Conservation (phyloP, 2,888 invertebrate genomes). For the Parnassius smintheus region DNA sequence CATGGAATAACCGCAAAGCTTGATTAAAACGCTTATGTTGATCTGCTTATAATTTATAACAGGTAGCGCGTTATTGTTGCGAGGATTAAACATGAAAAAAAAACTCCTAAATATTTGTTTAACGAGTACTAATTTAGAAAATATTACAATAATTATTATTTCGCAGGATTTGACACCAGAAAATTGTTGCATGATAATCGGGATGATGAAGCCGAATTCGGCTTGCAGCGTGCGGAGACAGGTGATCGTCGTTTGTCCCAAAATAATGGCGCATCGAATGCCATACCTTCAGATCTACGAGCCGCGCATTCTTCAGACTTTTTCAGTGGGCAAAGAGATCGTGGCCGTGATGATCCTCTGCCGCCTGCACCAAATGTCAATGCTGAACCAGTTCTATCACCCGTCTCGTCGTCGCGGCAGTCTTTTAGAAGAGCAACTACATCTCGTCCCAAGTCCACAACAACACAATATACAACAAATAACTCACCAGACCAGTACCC, state of each 20-base stretch:
- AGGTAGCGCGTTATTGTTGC: no score
- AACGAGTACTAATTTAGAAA: no score
- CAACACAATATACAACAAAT: conserved; percentile 44
- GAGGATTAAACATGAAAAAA: no score
- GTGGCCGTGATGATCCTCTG: conserved; percentile 65
- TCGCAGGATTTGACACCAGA: conserved; percentile 83
- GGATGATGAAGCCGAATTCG: conserved; percentile 87
- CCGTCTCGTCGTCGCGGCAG: conserved; percentile 43
- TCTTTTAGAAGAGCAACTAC: conserved; percentile 69
- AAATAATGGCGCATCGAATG: conserved; percentile 48
- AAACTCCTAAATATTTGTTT: no score
- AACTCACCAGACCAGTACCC: conserved; percentile 41
- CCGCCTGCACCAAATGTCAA: conserved; percentile 31
- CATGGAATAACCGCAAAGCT: conserved; percentile 3
- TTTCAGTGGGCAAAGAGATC: conserved; percentile 81
- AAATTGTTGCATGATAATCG: conserved; percentile 68
- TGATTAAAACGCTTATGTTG: conserved; percentile 3
- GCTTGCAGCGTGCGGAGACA: conserved; percentile 86
- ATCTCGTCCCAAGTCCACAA: conserved; percentile 56
- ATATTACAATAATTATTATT: conserved; percentile 2
- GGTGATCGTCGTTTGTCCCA: conserved; percentile 77
- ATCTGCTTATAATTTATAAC: conserved; percentile 2
- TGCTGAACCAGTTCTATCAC: conserved; percentile 32
- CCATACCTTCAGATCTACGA: conserved; percentile 82
- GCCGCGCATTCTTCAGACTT: conserved; percentile 89